Base-by-base conservation (phyloP, 2,888 invertebrate genomes). In the Ichneumoninae sp. region DNA sequence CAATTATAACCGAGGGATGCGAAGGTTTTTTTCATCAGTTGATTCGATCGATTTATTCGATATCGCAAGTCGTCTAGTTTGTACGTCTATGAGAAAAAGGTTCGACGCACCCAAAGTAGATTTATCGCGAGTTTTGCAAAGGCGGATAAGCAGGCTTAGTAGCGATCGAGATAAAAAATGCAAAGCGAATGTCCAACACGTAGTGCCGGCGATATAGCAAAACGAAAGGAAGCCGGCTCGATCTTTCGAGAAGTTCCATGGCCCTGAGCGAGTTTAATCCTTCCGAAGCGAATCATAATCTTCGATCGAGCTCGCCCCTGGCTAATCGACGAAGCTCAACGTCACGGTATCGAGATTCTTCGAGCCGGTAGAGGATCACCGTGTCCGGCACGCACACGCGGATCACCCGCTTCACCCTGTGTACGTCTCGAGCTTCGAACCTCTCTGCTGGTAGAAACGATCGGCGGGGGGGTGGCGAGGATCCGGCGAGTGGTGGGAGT, bases 251-350 rank as follows among this genome's bases (percentile, higher is more conserved):
- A 52, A 77, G 52, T 54, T 57, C 70, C 52, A 47, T 62, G 70
- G 54, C 71, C 79, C 71, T 76, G 71, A 75, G 26, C 62, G 50
- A 30, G 40, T 40, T 47, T 50, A 74, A 68, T 40, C 40, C 16
- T 40, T 40, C 16, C 60, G 74, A 47, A 44, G 66, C 68, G 68
- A 80, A 80, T 80, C 74, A 66, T 68, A 44, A 74, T 74, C 33
- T 33, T 72, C 68, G 30, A 47, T 54, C 57, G 47, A 40, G 19
- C 36, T 66, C 40, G 54, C 80, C 68, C 68, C 57, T 50, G 68
- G 72, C 82, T 69, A 62, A 74, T 80, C 80, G 77, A 77, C 57
- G 30, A 69, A 60, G 68, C 36, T 60, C 30, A 52, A 71, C 26
- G 50, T 82, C 78, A 33, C 50, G 52, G 68, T 68, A 78, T 78